A percentile compares a stretch with the other conserved stretches of the same genome.
Conservation (phyloP, 2,113 vertebrate genomes). For the Trematomus loennbergii region DNA sequence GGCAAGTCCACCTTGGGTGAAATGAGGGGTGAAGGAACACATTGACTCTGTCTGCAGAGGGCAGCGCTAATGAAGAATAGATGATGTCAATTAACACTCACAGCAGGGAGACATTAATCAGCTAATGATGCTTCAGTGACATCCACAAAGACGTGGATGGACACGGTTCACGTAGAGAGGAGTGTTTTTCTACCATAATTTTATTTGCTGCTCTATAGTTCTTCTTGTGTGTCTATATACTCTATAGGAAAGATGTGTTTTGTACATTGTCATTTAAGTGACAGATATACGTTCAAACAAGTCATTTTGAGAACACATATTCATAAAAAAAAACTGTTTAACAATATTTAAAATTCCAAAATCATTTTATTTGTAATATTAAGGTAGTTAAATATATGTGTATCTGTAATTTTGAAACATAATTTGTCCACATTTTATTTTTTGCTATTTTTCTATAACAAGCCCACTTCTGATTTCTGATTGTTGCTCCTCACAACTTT, state of each 20-base stretch:
- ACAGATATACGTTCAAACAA: too few relatives aligned
- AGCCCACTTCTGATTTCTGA: too few relatives aligned
- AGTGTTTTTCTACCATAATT: not conserved
- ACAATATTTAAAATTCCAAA: too few relatives aligned
- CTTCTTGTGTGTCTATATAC: not conserved
- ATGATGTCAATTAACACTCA: conserved; percentile 77
- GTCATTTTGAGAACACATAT: too few relatives aligned
- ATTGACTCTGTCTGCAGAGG: conserved; percentile 65
- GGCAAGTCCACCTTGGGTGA: conserved; percentile 67
- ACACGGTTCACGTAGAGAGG: not conserved
- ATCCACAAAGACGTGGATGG: conserved; percentile 13
- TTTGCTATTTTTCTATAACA: too few relatives aligned
- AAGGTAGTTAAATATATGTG: too few relatives aligned
- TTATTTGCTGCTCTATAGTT: not conserved
- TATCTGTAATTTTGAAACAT: too few relatives aligned
- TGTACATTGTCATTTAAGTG: too few relatives aligned
- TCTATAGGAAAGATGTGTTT: too few relatives aligned
- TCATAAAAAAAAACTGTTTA: too few relatives aligned
- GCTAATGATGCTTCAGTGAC: conserved; percentile 67
- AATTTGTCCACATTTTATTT: too few relatives aligned
- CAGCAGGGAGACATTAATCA: conserved; percentile 74
- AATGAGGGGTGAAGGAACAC: conserved; percentile 77
- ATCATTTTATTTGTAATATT: too few relatives aligned
- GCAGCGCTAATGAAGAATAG: conserved; percentile 73
- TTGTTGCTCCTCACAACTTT: not conserved